These are phyloP conservation scores for Temnothorax ravouxi DNA, from an alignment of 2,888 invertebrate genomes.

Conservation along the genomic window DNA sequence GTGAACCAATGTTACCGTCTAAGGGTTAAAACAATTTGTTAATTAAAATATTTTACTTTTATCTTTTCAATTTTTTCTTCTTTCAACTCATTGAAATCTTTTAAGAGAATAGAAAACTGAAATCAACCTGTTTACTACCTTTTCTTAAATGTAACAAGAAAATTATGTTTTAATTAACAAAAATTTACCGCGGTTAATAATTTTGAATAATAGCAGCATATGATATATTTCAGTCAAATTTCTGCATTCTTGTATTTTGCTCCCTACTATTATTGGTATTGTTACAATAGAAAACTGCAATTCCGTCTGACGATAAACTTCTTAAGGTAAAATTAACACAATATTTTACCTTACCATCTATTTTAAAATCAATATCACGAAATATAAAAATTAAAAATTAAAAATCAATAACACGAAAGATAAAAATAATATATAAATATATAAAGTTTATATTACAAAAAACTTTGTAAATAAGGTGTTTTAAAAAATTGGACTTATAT, in stretches of 20 bases:
- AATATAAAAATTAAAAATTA: too few relatives aligned
- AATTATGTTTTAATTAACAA: background rate
- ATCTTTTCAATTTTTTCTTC: background rate
- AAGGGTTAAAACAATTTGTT: conserved; percentile 8
- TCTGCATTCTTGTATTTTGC: background rate
- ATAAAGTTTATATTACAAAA: too few relatives aligned
- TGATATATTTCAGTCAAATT: background rate
- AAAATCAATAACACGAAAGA: background rate
- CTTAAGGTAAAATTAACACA: background rate
- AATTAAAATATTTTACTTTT: background rate
- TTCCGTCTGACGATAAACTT: conserved; percentile 16
- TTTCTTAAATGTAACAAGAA: background rate
- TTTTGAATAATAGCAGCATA: background rate
- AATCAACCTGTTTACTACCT: background rate
- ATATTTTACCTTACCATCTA: background rate
- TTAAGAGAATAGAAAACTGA: background rate
- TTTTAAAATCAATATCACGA: background rate
- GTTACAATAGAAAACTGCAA: conserved; percentile 16
- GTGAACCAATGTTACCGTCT: background rate
- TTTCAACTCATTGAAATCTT: background rate
- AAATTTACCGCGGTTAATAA: background rate
- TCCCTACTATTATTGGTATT: conserved; percentile 8
- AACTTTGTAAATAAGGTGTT: too few relatives aligned
- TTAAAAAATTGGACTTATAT: too few relatives aligned
- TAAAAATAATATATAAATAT: too few relatives aligned